A percentile compares a stretch with the other conserved stretches of the same genome.
phyloP scores from a whole-genome alignment of 2,797 vertebrate species.

The Centropyge bicolor region DNA sequence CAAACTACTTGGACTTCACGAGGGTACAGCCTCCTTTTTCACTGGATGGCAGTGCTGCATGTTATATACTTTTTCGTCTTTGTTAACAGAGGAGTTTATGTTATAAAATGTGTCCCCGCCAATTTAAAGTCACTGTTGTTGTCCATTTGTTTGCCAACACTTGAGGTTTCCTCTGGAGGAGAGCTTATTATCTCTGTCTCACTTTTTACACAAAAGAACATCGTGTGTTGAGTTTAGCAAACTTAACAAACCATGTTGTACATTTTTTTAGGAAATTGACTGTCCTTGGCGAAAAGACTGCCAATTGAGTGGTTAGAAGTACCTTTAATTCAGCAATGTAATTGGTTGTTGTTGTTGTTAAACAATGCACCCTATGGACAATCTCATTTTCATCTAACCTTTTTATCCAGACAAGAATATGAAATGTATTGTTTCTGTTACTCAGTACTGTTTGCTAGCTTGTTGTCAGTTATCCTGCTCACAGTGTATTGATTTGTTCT shows the following conservation, averaged over 20 bases:
- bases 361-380: background rate
- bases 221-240: background rate
- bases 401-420: background rate
- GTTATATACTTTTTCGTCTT: background rate
- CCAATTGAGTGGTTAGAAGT: background rate
- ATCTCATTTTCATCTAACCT: background rate
- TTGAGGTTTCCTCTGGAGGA: background rate
- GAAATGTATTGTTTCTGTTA: background rate
- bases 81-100: background rate
- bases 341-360: background rate
- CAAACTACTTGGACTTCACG: background rate
- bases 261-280: background rate
- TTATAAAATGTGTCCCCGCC: too few species aligned
- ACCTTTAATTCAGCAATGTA: background rate
- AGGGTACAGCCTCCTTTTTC: background rate
- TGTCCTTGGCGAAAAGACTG: background rate
- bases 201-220: background rate
- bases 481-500: conserved; percentile 31
- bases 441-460: background rate
- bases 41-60: background rate
- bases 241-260: background rate
- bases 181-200: background rate
- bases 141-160: background rate
- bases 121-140: background rate
- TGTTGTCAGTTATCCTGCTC: background rate